A percentile compares a stretch with the other conserved stretches of the same genome.
Conservation (phyloP, 1,140 invertebrate genomes). For the Bombus waltoni region DNA sequence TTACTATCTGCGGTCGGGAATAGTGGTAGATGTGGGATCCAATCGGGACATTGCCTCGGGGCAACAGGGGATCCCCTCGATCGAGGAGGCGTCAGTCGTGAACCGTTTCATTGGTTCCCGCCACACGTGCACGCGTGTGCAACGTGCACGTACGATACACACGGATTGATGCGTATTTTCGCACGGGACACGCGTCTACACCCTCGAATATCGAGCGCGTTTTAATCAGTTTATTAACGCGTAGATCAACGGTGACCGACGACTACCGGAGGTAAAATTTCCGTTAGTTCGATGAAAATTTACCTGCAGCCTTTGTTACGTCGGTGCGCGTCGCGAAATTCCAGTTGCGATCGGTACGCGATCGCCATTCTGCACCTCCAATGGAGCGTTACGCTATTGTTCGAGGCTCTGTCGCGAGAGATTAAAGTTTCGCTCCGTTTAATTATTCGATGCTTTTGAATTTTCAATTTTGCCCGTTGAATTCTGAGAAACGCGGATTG, state of each 20-base stretch:
- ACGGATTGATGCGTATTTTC: constrained; percentile 12
- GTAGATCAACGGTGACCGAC: neutral
- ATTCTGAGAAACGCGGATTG: too few relatives aligned
- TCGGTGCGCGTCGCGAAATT: neutral
- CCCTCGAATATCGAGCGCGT: neutral
- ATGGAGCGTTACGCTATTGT: too few relatives aligned
- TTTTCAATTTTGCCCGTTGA: too few relatives aligned
- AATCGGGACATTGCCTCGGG: constrained; percentile 62
- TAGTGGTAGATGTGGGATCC: constrained; percentile 61
- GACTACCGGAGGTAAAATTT: neutral
- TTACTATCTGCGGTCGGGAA: constrained; percentile 57
- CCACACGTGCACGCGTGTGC: constrained; percentile 24
- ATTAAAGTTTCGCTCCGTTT: too few relatives aligned
- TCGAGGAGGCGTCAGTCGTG: constrained; percentile 64
- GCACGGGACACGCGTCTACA: neutral
- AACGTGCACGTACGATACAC: constrained; percentile 15
- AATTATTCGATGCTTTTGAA: too few relatives aligned
- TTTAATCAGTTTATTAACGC: constrained; percentile 34
- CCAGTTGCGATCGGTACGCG: too few relatives aligned
- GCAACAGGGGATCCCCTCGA: constrained; percentile 59
- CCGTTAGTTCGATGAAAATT: neutral
- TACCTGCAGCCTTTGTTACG: neutral
- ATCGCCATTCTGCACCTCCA: too few relatives aligned
- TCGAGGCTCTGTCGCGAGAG: too few relatives aligned
- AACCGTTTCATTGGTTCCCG: constrained; percentile 64